These are phyloP conservation scores for Sardinella longiceps DNA, from an alignment of 2,797 vertebrate genomes.

Conservation along the genomic window DNA sequence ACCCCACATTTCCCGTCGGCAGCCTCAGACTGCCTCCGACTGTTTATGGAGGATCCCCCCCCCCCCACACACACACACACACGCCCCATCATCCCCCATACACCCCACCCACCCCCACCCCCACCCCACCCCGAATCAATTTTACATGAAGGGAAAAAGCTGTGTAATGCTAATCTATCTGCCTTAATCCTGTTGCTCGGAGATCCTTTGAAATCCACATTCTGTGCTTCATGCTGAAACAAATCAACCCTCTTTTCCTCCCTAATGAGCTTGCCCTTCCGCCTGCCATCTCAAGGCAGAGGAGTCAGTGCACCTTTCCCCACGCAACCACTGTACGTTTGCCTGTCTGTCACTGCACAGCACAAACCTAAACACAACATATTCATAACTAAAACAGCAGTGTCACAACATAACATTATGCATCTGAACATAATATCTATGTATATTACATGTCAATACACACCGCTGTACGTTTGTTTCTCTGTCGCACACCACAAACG, in stretches of 20 bases:
- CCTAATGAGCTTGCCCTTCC: slow-evolving; percentile 68
- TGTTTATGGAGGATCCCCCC: neutral
- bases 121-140: slow-evolving; percentile 73
- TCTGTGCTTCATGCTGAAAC: slow-evolving; percentile 57
- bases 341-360: slow-evolving; percentile 52
- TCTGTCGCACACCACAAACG: slow-evolving; percentile 51
- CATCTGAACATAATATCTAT: no score
- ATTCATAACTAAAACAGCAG: slow-evolving; percentile 29
- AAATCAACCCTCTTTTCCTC: slow-evolving; percentile 67
- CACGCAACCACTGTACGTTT: slow-evolving; percentile 55
- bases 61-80: slow-evolving; percentile 51
- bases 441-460: neutral
- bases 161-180: slow-evolving; percentile 76
- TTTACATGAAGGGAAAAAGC: slow-evolving; percentile 71
- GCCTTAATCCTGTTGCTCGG: slow-evolving; percentile 75
- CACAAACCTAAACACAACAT: slow-evolving; percentile 33
- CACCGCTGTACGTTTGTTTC: slow-evolving; percentile 57
- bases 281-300: slow-evolving; percentile 56
- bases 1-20: neutral
- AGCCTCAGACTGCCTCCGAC: neutral
- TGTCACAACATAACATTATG: slow-evolving; percentile 44
- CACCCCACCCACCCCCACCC: slow-evolving; percentile 64
- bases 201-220: slow-evolving; percentile 74
- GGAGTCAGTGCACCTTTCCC: slow-evolving; percentile 43
- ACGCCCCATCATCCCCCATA: slow-evolving; percentile 63